Evolutionary conservation across 2,797 vertebrate species (phyloP).

Genomic region (Telmatherina bonti): DNA sequence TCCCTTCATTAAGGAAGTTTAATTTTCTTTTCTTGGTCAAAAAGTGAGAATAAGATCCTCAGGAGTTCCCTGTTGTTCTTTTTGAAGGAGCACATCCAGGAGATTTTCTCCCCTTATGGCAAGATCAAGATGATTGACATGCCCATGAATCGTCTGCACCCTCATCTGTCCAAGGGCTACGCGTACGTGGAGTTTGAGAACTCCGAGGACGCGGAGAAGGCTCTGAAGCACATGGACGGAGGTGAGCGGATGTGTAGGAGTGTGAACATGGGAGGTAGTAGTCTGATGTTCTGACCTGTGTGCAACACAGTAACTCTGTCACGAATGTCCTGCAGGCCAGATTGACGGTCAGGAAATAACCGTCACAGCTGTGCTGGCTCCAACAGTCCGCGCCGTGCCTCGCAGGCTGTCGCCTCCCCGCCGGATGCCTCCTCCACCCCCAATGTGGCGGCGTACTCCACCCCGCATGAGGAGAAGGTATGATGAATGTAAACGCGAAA

Average conservation of each 20-base stretch:
- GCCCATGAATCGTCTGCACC: conserved; percentile 91
- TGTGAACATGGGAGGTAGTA: too few species aligned
- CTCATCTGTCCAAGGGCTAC: conserved; percentile 92
- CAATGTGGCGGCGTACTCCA: conserved; percentile 93
- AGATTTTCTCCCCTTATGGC: conserved; percentile 94
- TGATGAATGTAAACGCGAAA: neutral
- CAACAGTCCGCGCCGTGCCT: conserved; percentile 82
- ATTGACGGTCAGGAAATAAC: conserved; percentile 96
- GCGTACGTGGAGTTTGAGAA: conserved; percentile 94
- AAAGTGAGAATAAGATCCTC: neutral
- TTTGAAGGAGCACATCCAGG: conserved; percentile 93
- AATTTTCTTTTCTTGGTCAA: neutral
- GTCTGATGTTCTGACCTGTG: neutral
- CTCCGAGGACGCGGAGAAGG: conserved; percentile 91
- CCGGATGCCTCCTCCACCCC: conserved; percentile 90
- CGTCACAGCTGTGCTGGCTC: conserved; percentile 90
- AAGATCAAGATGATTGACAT: conserved; percentile 97
- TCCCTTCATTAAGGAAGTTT: neutral
- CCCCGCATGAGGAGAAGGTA: conserved; percentile 94
- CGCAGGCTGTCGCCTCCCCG: conserved; percentile 90
- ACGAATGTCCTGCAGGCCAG: conserved; percentile 83
- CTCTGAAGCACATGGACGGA: conserved; percentile 95
- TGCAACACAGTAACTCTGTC: neutral
- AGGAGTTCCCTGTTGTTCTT: neutral
- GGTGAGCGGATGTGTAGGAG: conserved; percentile 69